Evolutionary conservation across 30 jellyfish, hydroid and myxozoan species (phyloP).

Genomic region (Nemopilema nomurai): DNA sequence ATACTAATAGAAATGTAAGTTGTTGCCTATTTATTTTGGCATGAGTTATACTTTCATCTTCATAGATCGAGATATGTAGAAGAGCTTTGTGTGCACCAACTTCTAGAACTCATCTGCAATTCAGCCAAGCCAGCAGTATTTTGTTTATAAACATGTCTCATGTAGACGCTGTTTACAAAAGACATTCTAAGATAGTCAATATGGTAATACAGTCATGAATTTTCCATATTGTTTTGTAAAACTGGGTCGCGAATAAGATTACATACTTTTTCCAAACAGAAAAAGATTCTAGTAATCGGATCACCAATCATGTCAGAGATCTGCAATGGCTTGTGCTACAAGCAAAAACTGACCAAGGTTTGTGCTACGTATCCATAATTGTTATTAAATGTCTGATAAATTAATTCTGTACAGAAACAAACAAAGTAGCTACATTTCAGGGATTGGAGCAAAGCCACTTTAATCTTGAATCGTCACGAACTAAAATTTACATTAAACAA

Average conservation of each 20-base stretch:
- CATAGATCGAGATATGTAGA: not conserved
- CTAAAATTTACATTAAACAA: not conserved
- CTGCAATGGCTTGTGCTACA: slow-evolving; percentile 13
- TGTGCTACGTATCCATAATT: not conserved
- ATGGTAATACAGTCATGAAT: not conserved
- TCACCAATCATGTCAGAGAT: slow-evolving; percentile 5
- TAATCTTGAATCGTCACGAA: not conserved
- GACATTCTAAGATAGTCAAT: not conserved
- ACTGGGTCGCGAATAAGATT: not conserved
- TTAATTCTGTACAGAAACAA: not conserved
- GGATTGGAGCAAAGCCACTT: not conserved
- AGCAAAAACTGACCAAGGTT: slow-evolving; percentile 5
- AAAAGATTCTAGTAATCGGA: not conserved
- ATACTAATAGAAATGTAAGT: not conserved
- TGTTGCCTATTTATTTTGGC: not conserved
- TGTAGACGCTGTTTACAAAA: not conserved
- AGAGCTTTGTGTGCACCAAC: not conserved
- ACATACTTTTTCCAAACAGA: not conserved
- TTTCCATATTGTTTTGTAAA: not conserved
- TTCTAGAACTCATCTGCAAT: not conserved
- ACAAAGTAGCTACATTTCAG: not conserved
- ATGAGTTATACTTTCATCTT: not conserved
- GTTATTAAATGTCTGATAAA: not conserved
- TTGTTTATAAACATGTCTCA: not conserved
- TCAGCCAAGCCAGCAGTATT: not conserved